Base-by-base conservation (phyloP, 2,113 vertebrate genomes). In the Oxyruncus cristatus region DNA sequence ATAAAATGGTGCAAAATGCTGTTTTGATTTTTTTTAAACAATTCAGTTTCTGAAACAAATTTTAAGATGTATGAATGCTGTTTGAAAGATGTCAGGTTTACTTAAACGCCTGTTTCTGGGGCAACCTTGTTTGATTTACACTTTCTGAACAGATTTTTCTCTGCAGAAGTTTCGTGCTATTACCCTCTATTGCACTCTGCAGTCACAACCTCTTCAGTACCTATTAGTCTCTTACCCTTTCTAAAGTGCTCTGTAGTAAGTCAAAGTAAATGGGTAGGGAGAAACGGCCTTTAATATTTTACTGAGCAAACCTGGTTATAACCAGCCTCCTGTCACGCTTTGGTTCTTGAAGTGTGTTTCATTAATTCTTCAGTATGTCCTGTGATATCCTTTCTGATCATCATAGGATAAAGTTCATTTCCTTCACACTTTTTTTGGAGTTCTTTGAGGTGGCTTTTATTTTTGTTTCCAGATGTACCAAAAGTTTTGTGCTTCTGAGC, bases 401-500 rank as follows among this genome's bases (percentile, higher is more conserved):
- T 77, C 35, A 18, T 2, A 74, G 50, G 70, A 95, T 86, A 90
- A 93, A 95, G 87, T 84, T 91, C 30, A 93, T 94, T 97, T 97
- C 89, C 94, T 94, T 95, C 94, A 95, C 93, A 93, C 81, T 92
- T 96, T 72, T 93, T 88, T 85, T 81, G 74, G 33, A 94, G 63
- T 46, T 88, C 92, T 96, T 94, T 96, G 95, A 94, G 93, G 91
- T 89, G 95, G 89, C 92, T 93, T 94, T 93, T 41, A n/a, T 86
- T 95, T 95, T 89, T 90, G 49, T 62, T 96, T 96, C 94, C 93
- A 95, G 87, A 95, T 96, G 79, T 89, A 95, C 71, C 74, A 93
- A 75, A 9, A 88, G 55, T 89, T 89, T 79, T 80, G 28, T 77
- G 16, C 37, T 91, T 92, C 63, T 90, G 84, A 89, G 41, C 26